These are phyloP conservation scores for Trichogramma evanescens DNA, from an alignment of 2,888 invertebrate genomes.

Conservation along the genomic window DNA sequence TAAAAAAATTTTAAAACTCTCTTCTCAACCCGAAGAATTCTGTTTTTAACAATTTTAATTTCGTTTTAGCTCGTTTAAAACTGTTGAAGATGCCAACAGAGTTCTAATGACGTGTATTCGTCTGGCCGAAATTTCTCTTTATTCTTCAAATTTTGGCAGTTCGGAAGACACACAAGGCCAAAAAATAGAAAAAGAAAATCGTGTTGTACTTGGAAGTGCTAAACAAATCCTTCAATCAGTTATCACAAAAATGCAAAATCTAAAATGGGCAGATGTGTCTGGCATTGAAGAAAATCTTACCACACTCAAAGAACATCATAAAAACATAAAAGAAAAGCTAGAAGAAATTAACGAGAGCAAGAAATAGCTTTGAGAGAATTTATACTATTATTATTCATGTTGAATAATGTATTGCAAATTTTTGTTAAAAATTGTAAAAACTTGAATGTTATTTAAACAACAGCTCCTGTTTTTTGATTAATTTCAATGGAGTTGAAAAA, in stretches of 20 bases:
- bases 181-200: slow-evolving; percentile 31
- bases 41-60: background rate
- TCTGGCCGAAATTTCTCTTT: slow-evolving; percentile 55
- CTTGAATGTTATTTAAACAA: too few relatives aligned
- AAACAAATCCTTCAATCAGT: slow-evolving; percentile 41
- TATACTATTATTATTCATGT: background rate
- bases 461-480: too few relatives aligned
- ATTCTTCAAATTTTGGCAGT: slow-evolving; percentile 35
- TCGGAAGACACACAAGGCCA: slow-evolving; percentile 23
- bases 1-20: too few relatives aligned
- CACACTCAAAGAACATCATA: slow-evolving; percentile 37
- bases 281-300: slow-evolving; percentile 31
- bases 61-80: slow-evolving; percentile 52
- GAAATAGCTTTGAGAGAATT: background rate
- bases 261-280: slow-evolving; percentile 41
- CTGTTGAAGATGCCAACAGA: slow-evolving; percentile 54
- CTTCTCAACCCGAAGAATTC: too few relatives aligned
- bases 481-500: too few relatives aligned
- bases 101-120: slow-evolving; percentile 57
- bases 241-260: slow-evolving; percentile 45
- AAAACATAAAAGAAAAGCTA: slow-evolving; percentile 31
- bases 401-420: background rate
- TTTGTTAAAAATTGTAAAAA: background rate
- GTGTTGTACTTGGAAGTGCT: slow-evolving; percentile 37
- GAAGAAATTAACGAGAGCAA: slow-evolving; percentile 23